Percentiles rank a stretch among this genome's conserved stretches.
Evolutionary conservation across 2,888 invertebrate species (phyloP).

Genomic region (Amphipyra berbera): DNA sequence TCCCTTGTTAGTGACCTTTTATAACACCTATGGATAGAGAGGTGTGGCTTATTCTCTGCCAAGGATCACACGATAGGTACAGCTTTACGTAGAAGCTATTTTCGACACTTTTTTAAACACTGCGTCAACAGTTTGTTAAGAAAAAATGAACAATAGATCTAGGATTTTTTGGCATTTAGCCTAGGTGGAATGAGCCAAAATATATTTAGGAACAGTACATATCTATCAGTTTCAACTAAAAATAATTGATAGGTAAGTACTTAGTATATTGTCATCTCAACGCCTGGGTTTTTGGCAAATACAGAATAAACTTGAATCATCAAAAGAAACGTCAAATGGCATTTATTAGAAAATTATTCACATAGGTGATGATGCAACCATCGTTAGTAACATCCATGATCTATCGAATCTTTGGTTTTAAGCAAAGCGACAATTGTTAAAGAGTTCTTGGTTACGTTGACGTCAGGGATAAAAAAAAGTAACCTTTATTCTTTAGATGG

Average conservation of each 20-base stretch:
- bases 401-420: too few species aligned
- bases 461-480: too few species aligned
- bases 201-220: conserved; percentile 3
- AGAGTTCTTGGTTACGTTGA: too few species aligned
- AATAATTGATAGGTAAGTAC: conserved; percentile 11
- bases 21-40: too few species aligned
- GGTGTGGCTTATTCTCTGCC: too few species aligned
- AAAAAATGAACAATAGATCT: conserved; percentile 14
- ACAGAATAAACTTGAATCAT: not conserved
- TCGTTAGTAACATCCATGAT: too few species aligned
- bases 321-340: not conserved
- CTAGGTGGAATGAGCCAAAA: conserved; percentile 19
- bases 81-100: not conserved
- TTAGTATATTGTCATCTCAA: not conserved
- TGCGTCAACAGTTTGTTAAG: conserved; percentile 15
- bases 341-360: not conserved
- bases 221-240: conserved; percentile 15
- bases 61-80: too few species aligned
- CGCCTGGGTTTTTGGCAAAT: conserved; percentile 7
- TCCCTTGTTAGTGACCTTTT: too few species aligned
- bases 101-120: conserved; percentile 21
- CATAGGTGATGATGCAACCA: too few species aligned
- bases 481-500: too few species aligned
- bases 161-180: conserved; percentile 31
- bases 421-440: too few species aligned